These are phyloP conservation scores for Vulpes vulpes DNA, from an alignment of 2,113 vertebrate genomes.

Conservation along the genomic window DNA sequence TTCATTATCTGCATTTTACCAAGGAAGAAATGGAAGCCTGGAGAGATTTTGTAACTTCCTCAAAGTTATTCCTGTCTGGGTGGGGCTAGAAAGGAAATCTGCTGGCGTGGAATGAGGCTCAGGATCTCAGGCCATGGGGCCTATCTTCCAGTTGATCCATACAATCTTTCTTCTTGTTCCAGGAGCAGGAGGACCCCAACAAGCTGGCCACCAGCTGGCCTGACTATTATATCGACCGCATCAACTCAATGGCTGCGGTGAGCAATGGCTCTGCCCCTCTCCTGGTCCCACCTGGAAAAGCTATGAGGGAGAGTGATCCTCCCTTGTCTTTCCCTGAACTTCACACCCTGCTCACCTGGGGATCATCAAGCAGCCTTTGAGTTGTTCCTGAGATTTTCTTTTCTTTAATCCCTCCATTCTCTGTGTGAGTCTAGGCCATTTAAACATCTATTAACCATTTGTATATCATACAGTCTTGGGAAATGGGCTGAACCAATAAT, in stretches of 20 bases:
- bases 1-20: not conserved
- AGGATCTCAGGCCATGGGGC: no score
- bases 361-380: not conserved
- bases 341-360: not conserved
- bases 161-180: conserved; percentile 72
- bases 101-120: not conserved
- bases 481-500: not conserved
- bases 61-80: not conserved
- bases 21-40: not conserved
- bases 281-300: not conserved
- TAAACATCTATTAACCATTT: not conserved
- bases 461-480: not conserved
- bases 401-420: no score
- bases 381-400: not conserved
- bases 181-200: conserved; percentile 99
- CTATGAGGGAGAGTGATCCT: accelerated
- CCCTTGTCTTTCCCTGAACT: not conserved
- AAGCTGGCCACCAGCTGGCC: conserved; percentile 99
- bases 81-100: not conserved
- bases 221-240: conserved; percentile 98
- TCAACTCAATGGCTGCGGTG: conserved; percentile 99
- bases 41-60: not conserved
- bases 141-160: not conserved
- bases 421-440: no score
- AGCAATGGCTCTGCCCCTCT: conserved; percentile 82